Evolutionary conservation across 2,888 invertebrate genomes (phyloP), one percentile per base, ranked within the genome.

Genomic region (Sminthurides aquaticus): DNA sequence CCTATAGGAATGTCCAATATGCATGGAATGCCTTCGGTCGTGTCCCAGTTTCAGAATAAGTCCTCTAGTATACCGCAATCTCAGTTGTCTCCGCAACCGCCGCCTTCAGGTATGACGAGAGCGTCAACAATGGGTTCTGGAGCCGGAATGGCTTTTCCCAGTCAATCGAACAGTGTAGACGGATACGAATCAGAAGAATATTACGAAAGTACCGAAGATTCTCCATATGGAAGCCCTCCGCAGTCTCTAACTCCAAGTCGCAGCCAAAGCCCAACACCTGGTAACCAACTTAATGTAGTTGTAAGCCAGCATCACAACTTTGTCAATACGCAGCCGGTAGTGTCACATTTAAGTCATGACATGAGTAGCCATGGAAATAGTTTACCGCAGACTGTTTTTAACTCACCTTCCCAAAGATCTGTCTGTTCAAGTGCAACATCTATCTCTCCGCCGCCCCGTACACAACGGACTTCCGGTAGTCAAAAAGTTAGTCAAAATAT

Each of bases 151-250:
- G 63, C 67, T 59, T 68, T 69, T 56, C 67, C 69, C 66, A 69
- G 69, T 66, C 69, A 70, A 57, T 60, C 67, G 8, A 69, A 71
- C 63, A 71, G 70, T 65, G 65, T 69, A 49, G 69, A 72, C 57
- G 72, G 71, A 2, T 69, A 72, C 60, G 69, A 64, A 15, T 64
- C 69, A 11, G 69, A 68, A 28, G 69, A 69, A 57, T 68, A 70
- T 43, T 72, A 69, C 68, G 83, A 88, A 77, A 86, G 86, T 76
- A 85, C 85, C 72, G 84, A 85, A 74, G 86, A 88, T 60, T 90
- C 91, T 55, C 75, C 75, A 3, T 75, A 73, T 59, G 74, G 71
- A 59, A 74, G 75, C 49, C 90, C 90, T 56, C 86, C 87, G 67
- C 88, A 88, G 71, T 77, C 77, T 22, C 70, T 76, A 56, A 76